Conservation (phyloP, 1,140 invertebrate genomes). For the Drosophila murphyi region DNA sequence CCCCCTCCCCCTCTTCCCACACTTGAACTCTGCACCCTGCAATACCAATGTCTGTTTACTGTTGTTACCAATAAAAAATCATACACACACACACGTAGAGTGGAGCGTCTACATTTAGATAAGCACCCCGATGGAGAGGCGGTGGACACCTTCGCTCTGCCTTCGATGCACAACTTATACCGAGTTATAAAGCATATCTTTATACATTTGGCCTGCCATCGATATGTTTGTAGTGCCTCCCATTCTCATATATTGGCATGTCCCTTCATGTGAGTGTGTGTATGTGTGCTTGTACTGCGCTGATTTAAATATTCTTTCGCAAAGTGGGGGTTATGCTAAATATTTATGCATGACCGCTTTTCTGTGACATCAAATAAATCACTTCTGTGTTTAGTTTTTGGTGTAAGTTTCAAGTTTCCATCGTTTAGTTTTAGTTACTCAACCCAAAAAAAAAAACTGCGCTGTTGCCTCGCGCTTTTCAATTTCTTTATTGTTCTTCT, state of each 20-base stretch:
- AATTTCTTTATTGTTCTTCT: constrained; percentile 3
- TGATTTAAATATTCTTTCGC: constrained; percentile 70
- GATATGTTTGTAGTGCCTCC: constrained; percentile 51
- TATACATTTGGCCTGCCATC: constrained; percentile 52
- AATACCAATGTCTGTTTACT: constrained; percentile 38
- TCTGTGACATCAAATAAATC: constrained; percentile 82
- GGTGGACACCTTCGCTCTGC: constrained; percentile 27
- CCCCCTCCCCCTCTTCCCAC: not conserved
- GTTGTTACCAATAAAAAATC: constrained; percentile 62
- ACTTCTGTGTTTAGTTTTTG: constrained; percentile 72
- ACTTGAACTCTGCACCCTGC: too few species aligned
- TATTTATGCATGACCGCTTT: constrained; percentile 82
- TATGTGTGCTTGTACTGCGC: constrained; percentile 28
- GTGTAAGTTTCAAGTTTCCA: constrained; percentile 51
- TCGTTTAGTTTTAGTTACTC: constrained; percentile 1
- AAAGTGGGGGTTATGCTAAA: constrained; percentile 76
- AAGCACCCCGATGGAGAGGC: constrained; percentile 15
- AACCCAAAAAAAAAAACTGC: not conserved
- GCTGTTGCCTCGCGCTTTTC: not conserved
- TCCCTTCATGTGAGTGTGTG: not conserved
- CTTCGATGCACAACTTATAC: constrained; percentile 53
- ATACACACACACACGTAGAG: constrained; percentile 7
- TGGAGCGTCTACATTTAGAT: constrained; percentile 40
- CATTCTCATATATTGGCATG: constrained; percentile 20
- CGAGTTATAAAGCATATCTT: constrained; percentile 77